These are phyloP conservation scores for Gonioctena quinquepunctata DNA, from an alignment of 1,140 invertebrate species.

Conservation along the genomic window DNA sequence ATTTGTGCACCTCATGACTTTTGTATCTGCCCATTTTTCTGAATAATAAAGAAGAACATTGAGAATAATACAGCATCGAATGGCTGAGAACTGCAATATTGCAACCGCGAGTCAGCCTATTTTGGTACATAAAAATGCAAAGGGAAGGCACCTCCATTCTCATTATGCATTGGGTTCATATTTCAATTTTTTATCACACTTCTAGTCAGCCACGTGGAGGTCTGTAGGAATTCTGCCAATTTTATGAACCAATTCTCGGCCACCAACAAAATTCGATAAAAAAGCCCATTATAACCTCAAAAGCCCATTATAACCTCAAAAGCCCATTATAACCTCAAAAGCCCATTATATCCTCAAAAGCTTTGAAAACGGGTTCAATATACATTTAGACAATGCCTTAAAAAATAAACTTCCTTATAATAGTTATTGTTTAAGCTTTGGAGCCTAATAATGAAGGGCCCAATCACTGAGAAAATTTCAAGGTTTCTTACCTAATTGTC, in stretches of 20 bases:
- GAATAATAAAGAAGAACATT: background rate
- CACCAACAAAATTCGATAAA: background rate
- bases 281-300: too few species aligned
- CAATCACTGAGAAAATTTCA: background rate
- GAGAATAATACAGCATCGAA: too few species aligned
- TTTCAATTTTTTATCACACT: background rate
- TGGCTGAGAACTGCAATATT: background rate
- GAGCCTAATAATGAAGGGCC: background rate
- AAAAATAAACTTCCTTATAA: background rate
- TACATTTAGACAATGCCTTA: background rate
- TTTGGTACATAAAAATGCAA: background rate
- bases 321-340: too few species aligned
- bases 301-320: too few species aligned
- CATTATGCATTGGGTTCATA: background rate
- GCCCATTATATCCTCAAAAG: background rate
- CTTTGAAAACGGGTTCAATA: background rate
- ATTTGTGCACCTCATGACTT: background rate
- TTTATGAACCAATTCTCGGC: background rate
- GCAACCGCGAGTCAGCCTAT: background rate
- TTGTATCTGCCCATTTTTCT: constrained; percentile 15
- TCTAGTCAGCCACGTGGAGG: background rate
- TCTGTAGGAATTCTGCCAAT: background rate
- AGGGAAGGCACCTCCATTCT: background rate
- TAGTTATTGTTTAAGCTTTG: background rate
- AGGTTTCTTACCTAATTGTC: background rate